These are phyloP conservation scores for Psettodes erumei DNA, from an alignment of 2,113 vertebrate species.

Conservation along the genomic window DNA sequence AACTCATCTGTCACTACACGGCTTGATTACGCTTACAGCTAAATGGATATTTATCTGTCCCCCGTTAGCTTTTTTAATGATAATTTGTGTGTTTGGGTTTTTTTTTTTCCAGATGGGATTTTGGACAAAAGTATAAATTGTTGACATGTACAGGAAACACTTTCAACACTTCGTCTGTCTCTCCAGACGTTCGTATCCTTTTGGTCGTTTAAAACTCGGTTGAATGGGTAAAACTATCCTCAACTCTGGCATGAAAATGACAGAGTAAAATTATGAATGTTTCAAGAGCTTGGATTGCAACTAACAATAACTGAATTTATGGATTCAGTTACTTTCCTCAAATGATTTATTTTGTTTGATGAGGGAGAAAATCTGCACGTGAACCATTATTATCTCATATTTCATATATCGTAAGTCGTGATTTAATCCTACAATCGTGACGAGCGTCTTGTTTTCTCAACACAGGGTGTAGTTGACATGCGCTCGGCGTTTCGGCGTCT, in stretches of 20 bases:
- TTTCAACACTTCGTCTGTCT: neutral
- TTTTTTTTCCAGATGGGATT: neutral
- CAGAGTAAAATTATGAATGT: too few relatives aligned
- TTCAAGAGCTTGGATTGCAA: neutral
- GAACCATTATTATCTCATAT: too few relatives aligned
- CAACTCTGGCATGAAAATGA: neutral
- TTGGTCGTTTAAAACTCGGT: neutral
- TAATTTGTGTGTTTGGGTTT: neutral
- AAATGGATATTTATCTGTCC: neutral
- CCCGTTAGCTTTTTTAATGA: neutral
- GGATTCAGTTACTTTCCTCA: neutral
- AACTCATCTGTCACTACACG: slow-evolving; percentile 8
- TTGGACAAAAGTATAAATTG: neutral
- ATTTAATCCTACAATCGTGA: too few relatives aligned
- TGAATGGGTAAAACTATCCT: neutral
- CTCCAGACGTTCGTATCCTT: neutral
- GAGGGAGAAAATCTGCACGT: too few relatives aligned
- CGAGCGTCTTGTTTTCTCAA: too few relatives aligned
- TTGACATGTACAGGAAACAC: neutral
- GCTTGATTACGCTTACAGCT: neutral
- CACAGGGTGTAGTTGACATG: too few relatives aligned
- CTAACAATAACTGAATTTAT: neutral
- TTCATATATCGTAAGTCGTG: too few relatives aligned
- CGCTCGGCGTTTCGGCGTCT: too few relatives aligned
- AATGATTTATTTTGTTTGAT: too few relatives aligned